Conservation (phyloP, 2,113 vertebrate species). For the Garra rufa region DNA sequence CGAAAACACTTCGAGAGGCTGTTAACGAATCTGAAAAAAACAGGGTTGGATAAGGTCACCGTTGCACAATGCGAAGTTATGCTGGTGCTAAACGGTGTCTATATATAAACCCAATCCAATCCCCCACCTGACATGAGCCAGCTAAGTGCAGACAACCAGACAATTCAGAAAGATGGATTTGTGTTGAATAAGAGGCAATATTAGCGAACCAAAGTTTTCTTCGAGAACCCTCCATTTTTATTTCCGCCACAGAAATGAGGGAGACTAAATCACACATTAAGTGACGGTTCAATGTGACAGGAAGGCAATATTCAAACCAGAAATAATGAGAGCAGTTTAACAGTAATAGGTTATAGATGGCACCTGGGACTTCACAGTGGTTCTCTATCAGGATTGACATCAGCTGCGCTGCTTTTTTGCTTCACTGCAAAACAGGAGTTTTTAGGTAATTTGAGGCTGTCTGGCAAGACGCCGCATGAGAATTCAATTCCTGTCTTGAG, state of each 20-base stretch:
- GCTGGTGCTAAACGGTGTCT: slow-evolving; percentile 2
- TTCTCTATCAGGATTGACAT: slow-evolving; percentile 30
- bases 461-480: slow-evolving; percentile 15
- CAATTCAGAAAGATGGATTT: slow-evolving; percentile 45
- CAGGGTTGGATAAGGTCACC: neutral
- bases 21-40: neutral
- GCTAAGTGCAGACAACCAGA: slow-evolving; percentile 37
- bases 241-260: slow-evolving; percentile 11
- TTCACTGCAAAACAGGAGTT: slow-evolving; percentile 32
- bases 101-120: slow-evolving; percentile 21
- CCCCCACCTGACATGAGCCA: slow-evolving; percentile 29
- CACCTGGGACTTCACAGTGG: slow-evolving; percentile 30
- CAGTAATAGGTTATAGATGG: slow-evolving; percentile 39
- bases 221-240: slow-evolving; percentile 21
- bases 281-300: neutral
- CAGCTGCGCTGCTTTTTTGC: slow-evolving; percentile 22
- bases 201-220: neutral
- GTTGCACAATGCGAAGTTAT: slow-evolving; percentile 26
- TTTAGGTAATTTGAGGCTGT: slow-evolving; percentile 38
- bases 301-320: slow-evolving; percentile 23
- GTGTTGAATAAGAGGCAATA: slow-evolving; percentile 28
- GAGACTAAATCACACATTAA: slow-evolving; percentile 11
- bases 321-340: slow-evolving; percentile 42
- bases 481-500: slow-evolving; percentile 38
- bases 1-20: neutral